Evolutionary conservation across 1,140 invertebrate genomes (phyloP).

Genomic region (Drosophila ananassae): DNA sequence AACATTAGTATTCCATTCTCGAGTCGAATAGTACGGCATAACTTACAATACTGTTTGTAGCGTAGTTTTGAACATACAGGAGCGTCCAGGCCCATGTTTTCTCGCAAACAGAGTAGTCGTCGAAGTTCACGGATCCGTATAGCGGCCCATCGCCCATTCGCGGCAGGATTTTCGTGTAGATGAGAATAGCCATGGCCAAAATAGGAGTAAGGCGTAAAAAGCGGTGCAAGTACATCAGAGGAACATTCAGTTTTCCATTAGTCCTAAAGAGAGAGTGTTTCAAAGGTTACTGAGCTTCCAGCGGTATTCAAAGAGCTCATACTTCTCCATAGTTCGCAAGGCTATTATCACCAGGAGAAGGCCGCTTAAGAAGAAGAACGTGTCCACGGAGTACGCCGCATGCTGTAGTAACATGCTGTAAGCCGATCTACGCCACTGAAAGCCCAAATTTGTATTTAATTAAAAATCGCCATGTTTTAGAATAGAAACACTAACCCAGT

Average conservation of each 20-base stretch:
- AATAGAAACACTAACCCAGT: constrained; percentile 16
- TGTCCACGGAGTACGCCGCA: constrained; percentile 92
- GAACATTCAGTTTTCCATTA: constrained; percentile 65
- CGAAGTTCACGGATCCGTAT: constrained; percentile 57
- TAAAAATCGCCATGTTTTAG: not conserved
- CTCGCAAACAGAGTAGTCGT: constrained; percentile 36
- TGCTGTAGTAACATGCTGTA: constrained; percentile 85
- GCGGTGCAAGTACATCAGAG: constrained; percentile 74
- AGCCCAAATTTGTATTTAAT: not conserved
- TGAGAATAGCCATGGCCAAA: constrained; percentile 51
- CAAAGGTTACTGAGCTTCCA: not conserved
- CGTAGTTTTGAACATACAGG: constrained; percentile 68
- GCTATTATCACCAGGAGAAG: constrained; percentile 87
- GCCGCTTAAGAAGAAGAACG: constrained; percentile 93
- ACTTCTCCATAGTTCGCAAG: constrained; percentile 87
- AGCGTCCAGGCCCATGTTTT: constrained; percentile 55
- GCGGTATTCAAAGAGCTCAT: constrained; percentile 69
- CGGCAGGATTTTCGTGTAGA: constrained; percentile 52
- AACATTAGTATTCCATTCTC: not conserved
- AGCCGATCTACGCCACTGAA: constrained; percentile 77
- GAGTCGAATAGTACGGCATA: not conserved
- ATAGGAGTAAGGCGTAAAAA: constrained; percentile 70
- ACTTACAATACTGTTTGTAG: constrained; percentile 37
- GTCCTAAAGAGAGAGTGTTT: constrained; percentile 16
- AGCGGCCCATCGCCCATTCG: constrained; percentile 55